phyloP scores from a whole-genome alignment of 2,113 vertebrate species.

The Ovis canadensis region DNA sequence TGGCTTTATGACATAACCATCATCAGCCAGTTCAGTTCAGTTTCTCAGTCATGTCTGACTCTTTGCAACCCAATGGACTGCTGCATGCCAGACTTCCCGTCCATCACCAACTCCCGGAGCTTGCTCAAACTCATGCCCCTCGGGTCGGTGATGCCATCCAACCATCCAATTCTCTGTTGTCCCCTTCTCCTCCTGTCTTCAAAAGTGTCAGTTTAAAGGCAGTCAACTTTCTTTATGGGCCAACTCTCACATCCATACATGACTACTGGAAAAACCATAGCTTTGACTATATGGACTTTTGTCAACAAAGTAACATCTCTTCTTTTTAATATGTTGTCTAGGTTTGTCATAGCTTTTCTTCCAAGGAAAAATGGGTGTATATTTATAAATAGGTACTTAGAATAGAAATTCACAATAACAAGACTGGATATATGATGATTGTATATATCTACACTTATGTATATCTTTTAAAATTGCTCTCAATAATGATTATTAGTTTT shows the following conservation, averaged over 20 bases:
- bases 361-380: neutral
- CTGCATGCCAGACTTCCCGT: neutral
- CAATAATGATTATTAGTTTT: neutral
- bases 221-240: neutral
- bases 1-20: neutral
- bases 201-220: neutral
- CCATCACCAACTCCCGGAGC: neutral
- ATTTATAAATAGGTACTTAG: neutral
- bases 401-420: neutral
- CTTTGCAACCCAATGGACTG: neutral
- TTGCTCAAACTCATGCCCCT: neutral
- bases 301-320: neutral
- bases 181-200: neutral
- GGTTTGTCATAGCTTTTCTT: neutral
- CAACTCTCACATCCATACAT: neutral
- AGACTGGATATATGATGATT: neutral
- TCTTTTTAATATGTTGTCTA: neutral
- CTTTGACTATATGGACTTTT: neutral
- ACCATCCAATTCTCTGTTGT: neutral
- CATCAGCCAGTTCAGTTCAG: neutral
- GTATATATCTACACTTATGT: neutral
- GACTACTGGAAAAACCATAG: neutral
- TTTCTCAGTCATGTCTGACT: neutral
- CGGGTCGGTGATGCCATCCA: rapidly evolving
- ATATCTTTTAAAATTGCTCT: neutral